phyloP scores from a whole-genome alignment of 2,113 vertebrate genomes.

The Lepus europaeus region DNA sequence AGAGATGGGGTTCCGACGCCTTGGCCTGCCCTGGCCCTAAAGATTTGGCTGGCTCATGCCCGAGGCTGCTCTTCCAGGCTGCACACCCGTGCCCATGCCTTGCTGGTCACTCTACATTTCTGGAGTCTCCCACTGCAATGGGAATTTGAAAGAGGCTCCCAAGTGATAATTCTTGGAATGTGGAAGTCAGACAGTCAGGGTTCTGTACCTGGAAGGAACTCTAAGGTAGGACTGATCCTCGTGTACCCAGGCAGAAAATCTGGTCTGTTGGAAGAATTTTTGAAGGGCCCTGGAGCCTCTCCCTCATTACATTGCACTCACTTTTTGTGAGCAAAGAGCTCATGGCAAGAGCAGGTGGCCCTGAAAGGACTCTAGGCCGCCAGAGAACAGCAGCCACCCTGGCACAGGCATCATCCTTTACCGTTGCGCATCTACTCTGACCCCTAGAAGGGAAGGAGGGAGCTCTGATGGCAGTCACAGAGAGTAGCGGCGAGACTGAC shows the following conservation, averaged over 20 bases:
- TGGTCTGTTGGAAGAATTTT: neutral
- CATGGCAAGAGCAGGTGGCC: neutral
- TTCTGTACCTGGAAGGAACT: neutral
- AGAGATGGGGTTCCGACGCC: too few relatives aligned
- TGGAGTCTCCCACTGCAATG: too few relatives aligned
- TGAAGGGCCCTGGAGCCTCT: neutral
- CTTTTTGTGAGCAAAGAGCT: neutral
- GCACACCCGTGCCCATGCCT: too few relatives aligned
- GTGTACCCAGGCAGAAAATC: neutral
- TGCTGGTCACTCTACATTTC: too few relatives aligned
- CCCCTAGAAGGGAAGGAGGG: neutral
- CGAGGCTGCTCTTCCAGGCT: too few relatives aligned
- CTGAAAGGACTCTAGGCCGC: neutral
- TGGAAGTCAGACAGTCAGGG: neutral
- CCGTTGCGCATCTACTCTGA: neutral
- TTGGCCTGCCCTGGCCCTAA: too few relatives aligned
- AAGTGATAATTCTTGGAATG: neutral
- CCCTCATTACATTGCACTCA: rapidly evolving
- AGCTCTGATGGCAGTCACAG: neutral
- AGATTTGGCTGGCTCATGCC: too few relatives aligned
- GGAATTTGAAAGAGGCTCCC: neutral
- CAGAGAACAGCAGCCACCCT: neutral
- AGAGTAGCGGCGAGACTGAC: neutral
- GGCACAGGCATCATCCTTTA: neutral
- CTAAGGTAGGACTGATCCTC: neutral